Base-by-base conservation (phyloP, 1,140 invertebrate genomes). In the Anadara kagoshimensis region DNA sequence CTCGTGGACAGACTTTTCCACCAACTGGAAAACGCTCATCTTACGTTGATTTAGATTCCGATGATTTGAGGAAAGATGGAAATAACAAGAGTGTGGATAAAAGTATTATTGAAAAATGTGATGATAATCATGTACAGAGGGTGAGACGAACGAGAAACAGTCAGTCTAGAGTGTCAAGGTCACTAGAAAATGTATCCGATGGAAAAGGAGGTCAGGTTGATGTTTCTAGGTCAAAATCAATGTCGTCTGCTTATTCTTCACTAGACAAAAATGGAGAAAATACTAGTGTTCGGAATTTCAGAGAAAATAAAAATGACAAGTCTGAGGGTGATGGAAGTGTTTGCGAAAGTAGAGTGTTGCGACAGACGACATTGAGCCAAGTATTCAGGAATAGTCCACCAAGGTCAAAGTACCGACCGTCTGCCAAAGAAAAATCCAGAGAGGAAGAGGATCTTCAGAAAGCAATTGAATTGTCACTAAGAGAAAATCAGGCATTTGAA, bases 291-390 rank as follows among this genome's bases (percentile, higher is more conserved):
- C 14, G 24, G 51, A 20, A 24, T 18, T 51, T 51, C 1, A 1
- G 10, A 4, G 20, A 16, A 51, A 51, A 22, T 22, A 22, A 22
- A 18, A 51, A 10, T 51, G 58, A 29, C 20, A 61, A n/a, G 58
- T 12, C 36, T 26, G 26, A 26, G 58, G 20, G 24, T 26, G 41
- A 20, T 29, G 58, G 22, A 26, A 26, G 41, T 61, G 36, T 29
- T 26, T 20, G 24, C 49, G 20, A 18, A 26, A 14, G 20, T 24
- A 66, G 41, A 5, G 43, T 49, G 36, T 26, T 75, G 22, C 36
- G 47, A 43, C 73, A 75, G 26, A 75, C 66, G 0, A 77, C 75
- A 10, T 56, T 77, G 3, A 77, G 75, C 57, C 75, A 77, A 61
- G 70, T 68, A 5, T 77, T 77, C 26, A 69, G 41, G 47, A 59